These are phyloP conservation scores for Lagodon rhomboides DNA, from an alignment of 2,797 vertebrate genomes.

Conservation along the genomic window DNA sequence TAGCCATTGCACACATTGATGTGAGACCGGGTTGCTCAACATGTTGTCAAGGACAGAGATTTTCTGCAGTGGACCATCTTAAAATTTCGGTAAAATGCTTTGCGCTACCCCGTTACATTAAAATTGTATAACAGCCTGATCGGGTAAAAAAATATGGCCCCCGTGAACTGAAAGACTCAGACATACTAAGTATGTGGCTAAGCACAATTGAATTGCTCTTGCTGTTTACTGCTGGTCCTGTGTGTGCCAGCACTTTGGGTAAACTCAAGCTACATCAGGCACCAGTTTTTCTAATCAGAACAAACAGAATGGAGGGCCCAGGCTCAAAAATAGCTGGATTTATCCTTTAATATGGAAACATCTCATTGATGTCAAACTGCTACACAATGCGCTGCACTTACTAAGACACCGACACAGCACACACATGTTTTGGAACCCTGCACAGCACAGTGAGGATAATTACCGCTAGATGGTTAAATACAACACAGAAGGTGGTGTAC, in stretches of 20 bases:
- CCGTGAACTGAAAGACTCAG: no score
- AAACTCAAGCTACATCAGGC: not conserved
- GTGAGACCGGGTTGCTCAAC: no score
- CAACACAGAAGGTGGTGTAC: conserved; percentile 23
- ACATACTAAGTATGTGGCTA: not conserved
- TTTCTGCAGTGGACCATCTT: no score
- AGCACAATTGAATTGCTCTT: conserved; percentile 13
- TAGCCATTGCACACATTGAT: no score
- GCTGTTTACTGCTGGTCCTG: conserved; percentile 3
- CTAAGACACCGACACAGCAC: not conserved
- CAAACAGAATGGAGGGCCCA: not conserved
- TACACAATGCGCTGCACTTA: not conserved
- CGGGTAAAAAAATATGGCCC: not conserved
- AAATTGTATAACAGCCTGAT: not conserved
- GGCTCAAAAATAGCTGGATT: not conserved
- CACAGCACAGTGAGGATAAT: conserved; percentile 20
- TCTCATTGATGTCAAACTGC: not conserved
- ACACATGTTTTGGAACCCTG: conserved; percentile 11
- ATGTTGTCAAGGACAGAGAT: no score
- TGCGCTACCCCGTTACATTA: no score
- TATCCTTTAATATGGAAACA: conserved; percentile 3
- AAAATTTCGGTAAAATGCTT: no score
- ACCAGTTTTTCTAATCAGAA: not conserved
- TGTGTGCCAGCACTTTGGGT: not conserved
- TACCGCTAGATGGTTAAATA: conserved; percentile 38